phyloP scores from a whole-genome alignment of 2,888 invertebrate genomes.

The Trissonchulus latispiculum region DNA sequence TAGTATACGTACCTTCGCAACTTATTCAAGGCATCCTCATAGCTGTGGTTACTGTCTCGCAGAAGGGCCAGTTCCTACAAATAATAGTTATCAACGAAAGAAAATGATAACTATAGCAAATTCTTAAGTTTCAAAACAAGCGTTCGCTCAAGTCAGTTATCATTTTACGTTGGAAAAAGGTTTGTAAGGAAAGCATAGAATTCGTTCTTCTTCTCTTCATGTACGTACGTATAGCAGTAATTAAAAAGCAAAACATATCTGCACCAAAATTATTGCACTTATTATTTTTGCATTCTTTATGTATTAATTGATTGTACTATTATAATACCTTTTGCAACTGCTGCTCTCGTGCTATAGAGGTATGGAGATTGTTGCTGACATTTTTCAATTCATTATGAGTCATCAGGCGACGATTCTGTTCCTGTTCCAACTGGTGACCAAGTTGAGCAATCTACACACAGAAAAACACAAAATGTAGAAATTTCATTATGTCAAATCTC shows the following conservation, averaged over 20 bases:
- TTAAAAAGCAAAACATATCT: no score
- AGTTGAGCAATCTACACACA: constrained; percentile 44
- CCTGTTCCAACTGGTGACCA: constrained; percentile 77
- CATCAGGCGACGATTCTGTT: constrained; percentile 69
- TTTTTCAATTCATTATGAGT: constrained; percentile 69
- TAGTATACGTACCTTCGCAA: constrained; percentile 58
- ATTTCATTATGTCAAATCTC: no score
- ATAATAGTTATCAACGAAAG: constrained; percentile 4
- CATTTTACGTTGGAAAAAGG: no score
- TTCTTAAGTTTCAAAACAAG: no score
- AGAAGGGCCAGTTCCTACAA: constrained; percentile 56
- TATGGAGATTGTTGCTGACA: constrained; percentile 60
- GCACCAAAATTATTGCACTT: no score
- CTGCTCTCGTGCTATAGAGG: constrained; percentile 61
- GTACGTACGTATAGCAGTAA: no score
- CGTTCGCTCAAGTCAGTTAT: no score
- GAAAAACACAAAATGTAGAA: neutral
- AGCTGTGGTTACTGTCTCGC: constrained; percentile 59
- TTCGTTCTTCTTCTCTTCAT: no score
- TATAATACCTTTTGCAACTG: constrained; percentile 50
- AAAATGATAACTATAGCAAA: no score
- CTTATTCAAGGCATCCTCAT: constrained; percentile 66
- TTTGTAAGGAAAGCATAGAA: no score
- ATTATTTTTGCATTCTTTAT: no score
- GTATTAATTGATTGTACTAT: neutral